Percentiles rank a stretch among this genome's conserved stretches.
These are phyloP conservation scores for Pristiophorus japonicus DNA, from an alignment of 2,113 vertebrate genomes.

Conservation along the genomic window DNA sequence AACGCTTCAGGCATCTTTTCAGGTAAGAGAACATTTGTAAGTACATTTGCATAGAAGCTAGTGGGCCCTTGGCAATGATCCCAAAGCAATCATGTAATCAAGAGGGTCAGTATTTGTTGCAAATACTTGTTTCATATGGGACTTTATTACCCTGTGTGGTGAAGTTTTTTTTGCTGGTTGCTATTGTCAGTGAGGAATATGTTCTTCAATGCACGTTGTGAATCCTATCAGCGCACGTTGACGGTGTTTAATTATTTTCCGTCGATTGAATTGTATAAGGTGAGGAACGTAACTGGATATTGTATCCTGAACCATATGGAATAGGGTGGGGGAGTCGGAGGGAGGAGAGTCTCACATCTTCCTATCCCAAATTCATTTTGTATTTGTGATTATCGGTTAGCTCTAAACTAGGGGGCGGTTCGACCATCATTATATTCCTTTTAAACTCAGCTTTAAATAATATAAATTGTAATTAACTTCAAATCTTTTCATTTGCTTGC, in stretches of 20 bases:
- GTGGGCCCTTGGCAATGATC: too few relatives aligned
- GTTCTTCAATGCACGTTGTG: not conserved
- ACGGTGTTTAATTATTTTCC: not conserved
- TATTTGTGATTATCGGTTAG: not conserved
- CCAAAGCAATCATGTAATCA: not conserved
- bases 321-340: not conserved
- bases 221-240: not conserved
- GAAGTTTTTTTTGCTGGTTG: not conserved
- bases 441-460: not conserved
- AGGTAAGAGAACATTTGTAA: not conserved
- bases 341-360: not conserved
- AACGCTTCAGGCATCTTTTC: constrained; percentile 4
- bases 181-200: not conserved
- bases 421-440: not conserved
- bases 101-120: not conserved
- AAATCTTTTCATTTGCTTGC: too few relatives aligned
- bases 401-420: not conserved
- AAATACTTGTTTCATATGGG: not conserved
- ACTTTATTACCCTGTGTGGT: not conserved
- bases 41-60: not conserved
- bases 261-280: not conserved
- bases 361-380: not conserved
- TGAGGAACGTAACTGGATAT: not conserved
- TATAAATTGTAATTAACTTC: too few relatives aligned
- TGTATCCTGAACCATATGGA: not conserved